A percentile compares a stretch with the other conserved stretches of the same genome.
Evolutionary conservation across 2,888 invertebrate genomes (phyloP).

Genomic region (Drosophila eohydei): DNA sequence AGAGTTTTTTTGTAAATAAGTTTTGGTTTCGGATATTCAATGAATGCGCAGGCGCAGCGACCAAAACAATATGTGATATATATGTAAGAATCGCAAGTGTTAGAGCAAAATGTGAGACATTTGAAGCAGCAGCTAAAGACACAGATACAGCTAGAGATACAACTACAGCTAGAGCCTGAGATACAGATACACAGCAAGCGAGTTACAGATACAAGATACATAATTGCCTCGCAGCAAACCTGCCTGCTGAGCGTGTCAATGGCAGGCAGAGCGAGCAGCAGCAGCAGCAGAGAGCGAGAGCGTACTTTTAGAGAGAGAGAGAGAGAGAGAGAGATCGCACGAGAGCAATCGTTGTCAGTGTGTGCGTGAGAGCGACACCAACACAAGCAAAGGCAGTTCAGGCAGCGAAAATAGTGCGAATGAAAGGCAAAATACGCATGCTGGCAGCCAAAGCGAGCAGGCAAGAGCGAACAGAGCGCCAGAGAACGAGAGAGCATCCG

Average conservation of each 20-base stretch:
- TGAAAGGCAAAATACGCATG: constrained; percentile 42
- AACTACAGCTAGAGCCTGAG: constrained; percentile 18
- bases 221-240: constrained; percentile 71
- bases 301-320: constrained; percentile 1
- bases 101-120: constrained; percentile 79
- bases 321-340: neutral
- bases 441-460: constrained; percentile 1
- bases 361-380: constrained; percentile 68
- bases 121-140: constrained; percentile 44
- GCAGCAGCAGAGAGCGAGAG: constrained; percentile 6
- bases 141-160: constrained; percentile 26
- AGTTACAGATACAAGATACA: constrained; percentile 78
- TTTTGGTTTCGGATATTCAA: constrained; percentile 41
- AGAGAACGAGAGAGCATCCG: constrained; percentile 28
- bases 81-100: constrained; percentile 60
- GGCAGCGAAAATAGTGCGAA: constrained; percentile 54
- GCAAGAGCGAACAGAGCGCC: constrained; percentile 2
- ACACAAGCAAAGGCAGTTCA: constrained; percentile 47
- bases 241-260: constrained; percentile 75
- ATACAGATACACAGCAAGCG: constrained; percentile 53
- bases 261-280: constrained; percentile 52
- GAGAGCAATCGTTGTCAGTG: constrained; percentile 12
- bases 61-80: constrained; percentile 42
- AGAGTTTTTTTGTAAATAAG: constrained; percentile 12
- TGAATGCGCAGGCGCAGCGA: constrained; percentile 63